Percentiles rank a stretch among this genome's conserved stretches.
Conservation (phyloP, 2,888 invertebrate genomes). For the Ennomos fuscantarius region DNA sequence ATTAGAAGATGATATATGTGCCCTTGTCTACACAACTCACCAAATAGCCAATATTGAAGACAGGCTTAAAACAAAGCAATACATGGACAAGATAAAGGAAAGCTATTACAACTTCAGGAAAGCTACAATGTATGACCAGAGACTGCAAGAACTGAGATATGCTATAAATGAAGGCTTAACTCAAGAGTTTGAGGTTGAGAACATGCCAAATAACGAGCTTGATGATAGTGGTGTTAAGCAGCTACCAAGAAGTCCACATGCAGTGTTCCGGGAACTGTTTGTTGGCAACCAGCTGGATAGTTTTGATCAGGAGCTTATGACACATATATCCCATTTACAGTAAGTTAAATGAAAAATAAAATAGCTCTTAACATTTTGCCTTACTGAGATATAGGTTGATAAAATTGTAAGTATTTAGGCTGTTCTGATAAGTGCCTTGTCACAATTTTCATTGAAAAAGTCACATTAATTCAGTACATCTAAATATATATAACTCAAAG, state of each 20-base stretch:
- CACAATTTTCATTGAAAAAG: background rate
- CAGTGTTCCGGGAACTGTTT: slow-evolving; percentile 75
- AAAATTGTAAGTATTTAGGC: no score
- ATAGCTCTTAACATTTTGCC: background rate
- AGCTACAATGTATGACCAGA: slow-evolving; percentile 76
- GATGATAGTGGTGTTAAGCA: slow-evolving; percentile 39
- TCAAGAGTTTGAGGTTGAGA: slow-evolving; percentile 68
- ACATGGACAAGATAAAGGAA: slow-evolving; percentile 72
- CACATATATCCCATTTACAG: slow-evolving; percentile 71
- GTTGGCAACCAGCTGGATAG: slow-evolving; percentile 72
- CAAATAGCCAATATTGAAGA: slow-evolving; percentile 64
- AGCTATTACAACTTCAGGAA: slow-evolving; percentile 81
- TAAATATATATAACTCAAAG: no score
- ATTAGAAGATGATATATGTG: slow-evolving; percentile 76
- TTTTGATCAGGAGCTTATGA: slow-evolving; percentile 75
- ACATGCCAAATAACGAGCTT: slow-evolving; percentile 31
- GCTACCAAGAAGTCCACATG: slow-evolving; percentile 71
- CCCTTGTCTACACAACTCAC: slow-evolving; percentile 71
- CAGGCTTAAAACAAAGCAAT: slow-evolving; percentile 66
- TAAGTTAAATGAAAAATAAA: slow-evolving; percentile 56
- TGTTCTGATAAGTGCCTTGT: no score
- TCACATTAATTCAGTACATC: background rate
- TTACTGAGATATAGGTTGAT: background rate
- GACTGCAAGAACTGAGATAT: slow-evolving; percentile 73
- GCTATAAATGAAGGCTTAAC: slow-evolving; percentile 79